Evolutionary conservation across 2,113 vertebrate species (phyloP).

Genomic region (human (Homo sapiens)): GRCh38 chr4:6911001-6911500

Average conservation of each 20-base stretch:
- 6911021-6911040: neutral
- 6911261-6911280: neutral
- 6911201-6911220: neutral
- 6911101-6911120: neutral
- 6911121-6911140: neutral
- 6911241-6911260: neutral
- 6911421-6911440: neutral
- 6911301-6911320: neutral
- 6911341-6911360: too few species aligned
- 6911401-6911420: neutral
- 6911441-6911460: neutral
- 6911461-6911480: neutral
- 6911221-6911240: neutral
- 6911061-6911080: neutral
- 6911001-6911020: neutral
- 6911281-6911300: neutral
- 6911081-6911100: neutral
- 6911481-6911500: neutral
- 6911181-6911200: neutral
- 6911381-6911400: neutral
- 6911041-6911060: neutral
- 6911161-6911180: neutral
- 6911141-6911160: neutral
- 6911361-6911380: neutral
- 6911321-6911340: neutral